phyloP scores from a whole-genome alignment of 2,888 invertebrate species.

The Gymnocheta viridis region DNA sequence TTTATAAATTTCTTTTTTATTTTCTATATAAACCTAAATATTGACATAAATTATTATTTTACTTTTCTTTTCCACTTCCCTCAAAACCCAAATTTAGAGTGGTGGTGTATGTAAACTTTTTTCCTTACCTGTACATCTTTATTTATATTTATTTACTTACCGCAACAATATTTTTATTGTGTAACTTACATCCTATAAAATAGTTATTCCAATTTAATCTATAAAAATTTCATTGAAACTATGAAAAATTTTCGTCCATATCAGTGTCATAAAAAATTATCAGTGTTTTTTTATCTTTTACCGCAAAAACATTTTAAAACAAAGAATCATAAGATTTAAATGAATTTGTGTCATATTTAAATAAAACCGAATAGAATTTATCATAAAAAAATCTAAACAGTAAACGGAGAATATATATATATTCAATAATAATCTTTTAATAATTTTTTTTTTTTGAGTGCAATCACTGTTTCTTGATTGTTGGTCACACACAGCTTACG shows the following conservation, averaged over 20 bases:
- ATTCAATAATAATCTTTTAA: no score
- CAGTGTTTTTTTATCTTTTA: slow-evolving; percentile 7
- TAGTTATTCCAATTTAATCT: neutral
- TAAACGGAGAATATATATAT: no score
- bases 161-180: neutral
- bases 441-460: neutral
- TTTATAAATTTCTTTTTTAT: no score
- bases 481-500: neutral
- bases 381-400: neutral
- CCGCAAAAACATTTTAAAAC: neutral
- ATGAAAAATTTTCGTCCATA: neutral
- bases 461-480: neutral
- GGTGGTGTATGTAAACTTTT: no score
- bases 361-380: neutral
- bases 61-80: no score
- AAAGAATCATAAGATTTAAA: slow-evolving; percentile 1
- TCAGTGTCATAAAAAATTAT: neutral
- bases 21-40: no score
- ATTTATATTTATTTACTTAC: neutral
- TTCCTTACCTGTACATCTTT: no score
- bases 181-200: neutral
- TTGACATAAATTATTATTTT: no score
- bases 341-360: neutral
- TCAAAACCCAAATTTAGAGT: no score
- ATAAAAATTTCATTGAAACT: neutral